Conservation (phyloP, 1,140 invertebrate genomes). For the Trinorchestia longiramus region DNA sequence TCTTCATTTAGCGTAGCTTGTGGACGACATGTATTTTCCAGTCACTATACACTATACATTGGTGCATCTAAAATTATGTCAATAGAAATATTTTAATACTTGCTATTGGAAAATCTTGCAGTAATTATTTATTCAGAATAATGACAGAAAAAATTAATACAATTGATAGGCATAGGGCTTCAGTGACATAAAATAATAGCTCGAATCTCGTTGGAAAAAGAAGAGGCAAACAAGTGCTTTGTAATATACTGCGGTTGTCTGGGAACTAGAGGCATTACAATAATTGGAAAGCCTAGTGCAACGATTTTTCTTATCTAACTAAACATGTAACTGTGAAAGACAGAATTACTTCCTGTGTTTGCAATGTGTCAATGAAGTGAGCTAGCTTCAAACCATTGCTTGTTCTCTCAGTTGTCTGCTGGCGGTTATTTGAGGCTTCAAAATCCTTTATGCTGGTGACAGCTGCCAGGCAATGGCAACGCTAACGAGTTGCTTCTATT, state of each 20-base stretch:
- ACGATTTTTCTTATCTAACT: neutral
- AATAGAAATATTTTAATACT: too few species aligned
- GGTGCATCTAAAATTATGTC: too few species aligned
- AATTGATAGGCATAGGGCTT: neutral
- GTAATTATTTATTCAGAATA: neutral
- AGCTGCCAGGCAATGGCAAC: neutral
- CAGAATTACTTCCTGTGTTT: neutral
- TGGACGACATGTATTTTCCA: too few species aligned
- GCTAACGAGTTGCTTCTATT: constrained; percentile 7
- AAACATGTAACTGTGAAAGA: neutral
- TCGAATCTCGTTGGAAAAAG: neutral
- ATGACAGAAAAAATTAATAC: neutral
- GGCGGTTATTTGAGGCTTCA: neutral
- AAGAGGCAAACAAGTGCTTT: neutral
- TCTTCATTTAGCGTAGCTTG: too few species aligned
- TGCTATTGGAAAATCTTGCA: too few species aligned
- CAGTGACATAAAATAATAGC: neutral
- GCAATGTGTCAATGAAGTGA: neutral
- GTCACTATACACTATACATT: too few species aligned
- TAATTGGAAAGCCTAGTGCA: neutral
- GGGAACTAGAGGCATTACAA: neutral
- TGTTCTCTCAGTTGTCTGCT: neutral
- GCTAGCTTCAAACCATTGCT: neutral
- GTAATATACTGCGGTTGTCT: neutral
- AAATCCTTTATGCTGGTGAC: neutral